Conservation (phyloP, 2,113 vertebrate genomes). For the Prunella fulvescens region DNA sequence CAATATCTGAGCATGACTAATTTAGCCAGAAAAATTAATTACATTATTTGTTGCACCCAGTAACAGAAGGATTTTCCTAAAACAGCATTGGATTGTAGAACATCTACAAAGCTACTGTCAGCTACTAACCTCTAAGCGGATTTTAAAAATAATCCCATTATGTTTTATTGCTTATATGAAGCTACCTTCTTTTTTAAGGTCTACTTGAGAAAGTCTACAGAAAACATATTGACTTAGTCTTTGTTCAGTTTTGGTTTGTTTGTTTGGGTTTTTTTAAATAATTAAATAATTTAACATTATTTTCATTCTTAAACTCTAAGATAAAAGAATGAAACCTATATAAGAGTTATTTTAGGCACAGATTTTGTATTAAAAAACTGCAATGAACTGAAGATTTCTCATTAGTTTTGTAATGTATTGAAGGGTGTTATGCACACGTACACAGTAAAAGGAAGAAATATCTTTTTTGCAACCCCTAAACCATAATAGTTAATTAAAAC, state of each 20-base stretch:
- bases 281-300: not conserved
- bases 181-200: not conserved
- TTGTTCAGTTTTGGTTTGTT: not conserved
- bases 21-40: not conserved
- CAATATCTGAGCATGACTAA: not conserved
- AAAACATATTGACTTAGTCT: not conserved
- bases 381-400: not conserved
- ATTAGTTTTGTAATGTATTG: not conserved
- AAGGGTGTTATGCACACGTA: not conserved
- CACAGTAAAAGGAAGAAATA: not conserved
- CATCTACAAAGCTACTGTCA: not conserved
- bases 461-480: rapidly evolving
- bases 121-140: not conserved
- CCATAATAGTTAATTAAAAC: not conserved
- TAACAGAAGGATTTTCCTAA: not conserved
- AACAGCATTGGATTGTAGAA: not conserved
- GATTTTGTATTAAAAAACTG: not conserved
- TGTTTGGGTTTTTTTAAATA: rapidly evolving
- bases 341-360: not conserved
- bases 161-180: not conserved
- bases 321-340: not conserved
- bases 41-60: not conserved
- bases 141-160: not conserved
- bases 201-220: not conserved
- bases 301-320: not conserved